Percentiles rank a stretch among this genome's conserved stretches.
These are phyloP conservation scores for Lysiphlebus fabarum DNA, from an alignment of 1,140 invertebrate genomes.

Conservation along the genomic window DNA sequence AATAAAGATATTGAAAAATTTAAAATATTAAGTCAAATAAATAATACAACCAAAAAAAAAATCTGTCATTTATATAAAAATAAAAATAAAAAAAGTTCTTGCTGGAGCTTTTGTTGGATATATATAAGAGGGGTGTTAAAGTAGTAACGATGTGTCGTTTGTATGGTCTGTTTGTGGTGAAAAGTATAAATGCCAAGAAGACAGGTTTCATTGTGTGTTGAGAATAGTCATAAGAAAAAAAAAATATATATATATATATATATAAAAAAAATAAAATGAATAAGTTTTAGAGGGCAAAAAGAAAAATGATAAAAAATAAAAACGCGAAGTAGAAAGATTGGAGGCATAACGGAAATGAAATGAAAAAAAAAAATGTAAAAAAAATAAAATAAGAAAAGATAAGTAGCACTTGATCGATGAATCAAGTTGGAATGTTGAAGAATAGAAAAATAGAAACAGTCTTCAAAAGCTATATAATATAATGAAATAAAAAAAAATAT, in stretches of 20 bases:
- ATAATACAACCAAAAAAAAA: slow-evolving; percentile 2
- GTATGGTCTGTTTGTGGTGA: slow-evolving; percentile 12
- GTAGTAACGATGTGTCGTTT: slow-evolving; percentile 23
- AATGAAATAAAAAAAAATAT: not conserved
- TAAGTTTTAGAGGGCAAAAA: not conserved
- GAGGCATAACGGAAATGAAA: slow-evolving; percentile 6
- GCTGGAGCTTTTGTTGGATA: slow-evolving; percentile 1
- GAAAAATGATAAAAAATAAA: slow-evolving; percentile 2
- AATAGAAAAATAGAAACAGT: slow-evolving; percentile 12
- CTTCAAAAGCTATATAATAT: not conserved
- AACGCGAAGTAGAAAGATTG: slow-evolving; percentile 5
- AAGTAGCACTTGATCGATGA: slow-evolving; percentile 12
- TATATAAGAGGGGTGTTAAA: not conserved
- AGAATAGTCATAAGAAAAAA: too few species aligned
- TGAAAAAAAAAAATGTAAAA: slow-evolving; percentile 2
- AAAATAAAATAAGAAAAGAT: slow-evolving; percentile 1
- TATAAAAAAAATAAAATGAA: not conserved
- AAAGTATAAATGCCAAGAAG: slow-evolving; percentile 1
- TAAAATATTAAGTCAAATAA: not conserved
- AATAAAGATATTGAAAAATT: not conserved
- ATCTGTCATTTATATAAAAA: slow-evolving; percentile 28
- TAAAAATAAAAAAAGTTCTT: slow-evolving; percentile 13
- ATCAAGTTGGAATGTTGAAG: not conserved
- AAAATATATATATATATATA: too few species aligned
- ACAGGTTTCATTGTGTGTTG: too few species aligned